Conservation (phyloP, 2,888 invertebrate species). For the Ochropacha duplaris region DNA sequence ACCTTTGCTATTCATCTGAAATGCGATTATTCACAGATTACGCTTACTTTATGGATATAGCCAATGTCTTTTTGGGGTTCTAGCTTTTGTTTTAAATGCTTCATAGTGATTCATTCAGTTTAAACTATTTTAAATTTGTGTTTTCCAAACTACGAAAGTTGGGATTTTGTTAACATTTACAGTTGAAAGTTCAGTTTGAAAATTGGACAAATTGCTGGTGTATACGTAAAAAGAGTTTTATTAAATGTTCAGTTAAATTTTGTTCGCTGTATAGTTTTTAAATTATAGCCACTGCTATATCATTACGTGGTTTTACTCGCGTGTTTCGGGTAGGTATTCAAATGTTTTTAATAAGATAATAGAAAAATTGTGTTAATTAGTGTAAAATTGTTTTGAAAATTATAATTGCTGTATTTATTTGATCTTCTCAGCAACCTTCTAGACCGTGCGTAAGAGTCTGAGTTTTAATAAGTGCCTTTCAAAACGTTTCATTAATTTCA, state of each 20-base stretch:
- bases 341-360: too few species aligned
- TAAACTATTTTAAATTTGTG: not conserved
- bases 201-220: not conserved
- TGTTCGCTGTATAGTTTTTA: not conserved
- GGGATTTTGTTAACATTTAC: not conserved
- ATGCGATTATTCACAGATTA: conserved; percentile 37
- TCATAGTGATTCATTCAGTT: not conserved
- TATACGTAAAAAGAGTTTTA: not conserved
- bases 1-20: conserved; percentile 36
- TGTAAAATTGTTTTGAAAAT: too few species aligned
- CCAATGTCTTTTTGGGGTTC: not conserved
- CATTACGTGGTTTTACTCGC: too few species aligned
- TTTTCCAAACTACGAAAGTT: not conserved
- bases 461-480: too few species aligned
- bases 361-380: too few species aligned
- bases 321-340: too few species aligned
- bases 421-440: too few species aligned
- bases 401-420: too few species aligned
- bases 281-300: not conserved
- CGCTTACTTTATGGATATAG: conserved; percentile 17
- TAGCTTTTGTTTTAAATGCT: not conserved
- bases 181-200: not conserved
- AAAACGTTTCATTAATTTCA: too few species aligned
- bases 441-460: too few species aligned
- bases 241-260: not conserved